Base-by-base conservation (phyloP, 2,797 vertebrate genomes). In the Serranus cabrilla region DNA sequence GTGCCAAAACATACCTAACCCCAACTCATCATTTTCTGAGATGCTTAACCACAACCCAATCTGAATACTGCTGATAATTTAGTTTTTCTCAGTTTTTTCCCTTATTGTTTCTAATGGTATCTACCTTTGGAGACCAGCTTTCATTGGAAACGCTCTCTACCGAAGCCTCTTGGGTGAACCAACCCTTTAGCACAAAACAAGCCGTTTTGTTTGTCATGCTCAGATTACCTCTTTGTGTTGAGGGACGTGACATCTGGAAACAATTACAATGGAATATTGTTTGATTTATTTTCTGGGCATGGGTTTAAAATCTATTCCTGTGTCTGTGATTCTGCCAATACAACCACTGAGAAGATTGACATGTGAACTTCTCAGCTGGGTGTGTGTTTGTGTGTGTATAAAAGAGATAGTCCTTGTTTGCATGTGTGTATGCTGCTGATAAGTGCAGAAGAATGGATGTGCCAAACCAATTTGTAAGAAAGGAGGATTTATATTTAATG, bases 401-500 rank as follows among this genome's bases (percentile, higher is more conserved):
- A 12, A 18, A 42, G 8, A 31, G 17, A 52, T 11, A 14, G 39
- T 2, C 14, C 43, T 25, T 62, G 47, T 74, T 45, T 69, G 42
- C 2, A 2, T 18, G 49, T 66, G 43, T 43, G 2, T 54, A 3
- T 56, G 11, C 39, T 47, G 11, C 47, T 58, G 68, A 62, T 67
- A 73, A 73, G 57, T 23, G 66, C 47, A 51, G 43, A 61, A 62
- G 20, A 80, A 72, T 71, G 52, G 39, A 58, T 59, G 12, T 25
- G 57, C 23, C 55, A 42, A 71, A 42, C 20, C 27, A 59, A 25
- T 2, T 61, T 14, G 34, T 42, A 67, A 57, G 60, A 49, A 11
- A 23, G 18, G 43, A 55, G 46, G 57, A 55, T 56, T 58, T 59
- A 20, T 69, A 27, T 73, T 61, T 42, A 67, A 45, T 34, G 60